Evolutionary conservation across 2,797 vertebrate species (phyloP).

Genomic region (Agapornis canus): DNA sequence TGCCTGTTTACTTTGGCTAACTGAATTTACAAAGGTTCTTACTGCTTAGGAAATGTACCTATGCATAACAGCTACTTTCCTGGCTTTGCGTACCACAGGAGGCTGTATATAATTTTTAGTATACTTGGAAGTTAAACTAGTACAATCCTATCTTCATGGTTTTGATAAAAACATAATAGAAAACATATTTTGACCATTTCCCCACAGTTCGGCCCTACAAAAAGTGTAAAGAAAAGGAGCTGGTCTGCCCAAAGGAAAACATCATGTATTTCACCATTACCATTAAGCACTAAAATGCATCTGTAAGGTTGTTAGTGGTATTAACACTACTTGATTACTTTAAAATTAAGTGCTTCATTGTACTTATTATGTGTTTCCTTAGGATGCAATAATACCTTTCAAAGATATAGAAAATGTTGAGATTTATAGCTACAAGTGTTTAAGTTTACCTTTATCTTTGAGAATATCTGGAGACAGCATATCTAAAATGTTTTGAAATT

Average conservation of each 20-base stretch:
- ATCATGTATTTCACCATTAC: conserved; percentile 11
- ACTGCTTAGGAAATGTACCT: neutral
- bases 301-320: neutral
- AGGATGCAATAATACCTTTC: conserved; percentile 10
- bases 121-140: neutral
- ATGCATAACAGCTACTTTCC: neutral
- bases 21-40: neutral
- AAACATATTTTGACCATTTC: neutral
- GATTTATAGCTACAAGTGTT: conserved; percentile 51
- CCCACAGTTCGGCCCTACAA: neutral
- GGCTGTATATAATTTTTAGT: neutral
- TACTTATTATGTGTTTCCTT: conserved; percentile 33
- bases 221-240: conserved; percentile 3
- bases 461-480: conserved; percentile 10
- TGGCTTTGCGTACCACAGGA: neutral
- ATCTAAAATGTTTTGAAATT: neutral
- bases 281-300: neutral
- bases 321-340: neutral
- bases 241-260: neutral
- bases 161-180: neutral
- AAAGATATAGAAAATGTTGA: conserved; percentile 24
- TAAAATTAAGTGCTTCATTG: conserved; percentile 32
- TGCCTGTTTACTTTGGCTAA: neutral
- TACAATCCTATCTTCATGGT: neutral
- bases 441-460: conserved; percentile 27